Percentiles rank a stretch among this genome's conserved stretches.
Conservation (phyloP, 2,888 invertebrate genomes). For the Drosophila helvetica region DNA sequence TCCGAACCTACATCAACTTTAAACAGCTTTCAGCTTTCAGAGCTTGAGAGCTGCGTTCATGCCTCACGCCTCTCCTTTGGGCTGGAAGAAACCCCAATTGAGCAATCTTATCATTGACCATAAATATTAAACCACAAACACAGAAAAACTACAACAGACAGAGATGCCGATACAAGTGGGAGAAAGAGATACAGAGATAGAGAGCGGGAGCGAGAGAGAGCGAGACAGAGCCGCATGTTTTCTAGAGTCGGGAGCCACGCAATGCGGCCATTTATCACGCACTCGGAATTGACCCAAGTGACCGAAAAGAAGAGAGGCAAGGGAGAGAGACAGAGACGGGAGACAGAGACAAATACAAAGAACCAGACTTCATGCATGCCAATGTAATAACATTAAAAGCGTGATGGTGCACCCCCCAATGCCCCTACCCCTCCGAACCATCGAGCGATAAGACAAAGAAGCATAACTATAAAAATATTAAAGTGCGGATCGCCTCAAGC, state of each 20-base stretch:
- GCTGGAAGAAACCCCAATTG: constrained; percentile 60
- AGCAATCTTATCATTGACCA: constrained; percentile 75
- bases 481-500: constrained; percentile 46
- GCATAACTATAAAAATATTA: constrained; percentile 41
- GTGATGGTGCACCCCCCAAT: constrained; percentile 34
- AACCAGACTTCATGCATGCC: constrained; percentile 29
- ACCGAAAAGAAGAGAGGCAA: constrained; percentile 50
- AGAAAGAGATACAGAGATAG: constrained; percentile 12
- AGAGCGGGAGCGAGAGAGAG: constrained; percentile 3
- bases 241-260: constrained; percentile 59
- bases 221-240: constrained; percentile 10
- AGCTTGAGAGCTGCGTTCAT: constrained; percentile 4
- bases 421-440: constrained; percentile 2
- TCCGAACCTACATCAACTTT: constrained; percentile 74
- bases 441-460: constrained; percentile 56
- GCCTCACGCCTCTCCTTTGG: constrained; percentile 22
- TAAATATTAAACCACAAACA: constrained; percentile 63
- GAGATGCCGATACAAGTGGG: constrained; percentile 8
- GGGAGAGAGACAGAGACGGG: constrained; percentile 11
- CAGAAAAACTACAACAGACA: constrained; percentile 18
- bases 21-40: constrained; percentile 49
- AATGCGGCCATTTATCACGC: constrained; percentile 76
- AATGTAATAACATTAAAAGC: constrained; percentile 51
- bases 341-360: constrained; percentile 21
- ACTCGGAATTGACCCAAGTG: constrained; percentile 71